Evolutionary conservation across 64 coral and sea anemone genomes (phyloP).

Genomic region (Montipora efflorescens): DNA sequence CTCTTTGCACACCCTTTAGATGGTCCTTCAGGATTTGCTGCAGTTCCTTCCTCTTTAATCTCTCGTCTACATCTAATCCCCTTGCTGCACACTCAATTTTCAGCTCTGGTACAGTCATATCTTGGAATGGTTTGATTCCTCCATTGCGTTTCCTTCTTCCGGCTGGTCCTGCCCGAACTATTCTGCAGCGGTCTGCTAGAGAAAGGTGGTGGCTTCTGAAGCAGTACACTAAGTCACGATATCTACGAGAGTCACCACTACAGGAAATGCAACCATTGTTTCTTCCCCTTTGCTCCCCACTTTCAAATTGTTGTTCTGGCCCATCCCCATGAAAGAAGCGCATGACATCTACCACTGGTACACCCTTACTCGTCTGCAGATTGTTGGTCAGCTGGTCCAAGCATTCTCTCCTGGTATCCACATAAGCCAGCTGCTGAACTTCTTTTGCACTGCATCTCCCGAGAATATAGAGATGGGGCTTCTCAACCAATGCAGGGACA

Average conservation of each 20-base stretch:
- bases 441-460: slow-evolving; percentile 47
- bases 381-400: slow-evolving; percentile 26
- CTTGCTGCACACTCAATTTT: slow-evolving; percentile 7
- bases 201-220: slow-evolving; percentile 49
- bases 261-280: slow-evolving; percentile 39
- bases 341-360: slow-evolving; percentile 45
- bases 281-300: slow-evolving; percentile 47
- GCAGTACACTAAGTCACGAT: slow-evolving; percentile 58
- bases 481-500: slow-evolving; percentile 47
- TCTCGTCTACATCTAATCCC: slow-evolving; percentile 3
- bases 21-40: slow-evolving; percentile 65
- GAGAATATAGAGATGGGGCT: slow-evolving; percentile 41
- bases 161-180: slow-evolving; percentile 52
- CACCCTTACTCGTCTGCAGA: slow-evolving; percentile 4
- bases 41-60: slow-evolving; percentile 50
- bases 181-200: slow-evolving; percentile 31
- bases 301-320: slow-evolving; percentile 63
- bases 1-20: slow-evolving; percentile 52
- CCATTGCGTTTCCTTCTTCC: slow-evolving; percentile 46
- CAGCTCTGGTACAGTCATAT: slow-evolving; percentile 8
- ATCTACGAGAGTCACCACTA: slow-evolving; percentile 36
- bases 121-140: slow-evolving; percentile 61
- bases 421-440: slow-evolving; percentile 58
- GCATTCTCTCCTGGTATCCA: slow-evolving; percentile 41
- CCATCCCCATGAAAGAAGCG: slow-evolving; percentile 47